A percentile compares a stretch with the other conserved stretches of the same genome.
Conservation (phyloP, 2,888 invertebrate species). For the Drosophila leonis region DNA sequence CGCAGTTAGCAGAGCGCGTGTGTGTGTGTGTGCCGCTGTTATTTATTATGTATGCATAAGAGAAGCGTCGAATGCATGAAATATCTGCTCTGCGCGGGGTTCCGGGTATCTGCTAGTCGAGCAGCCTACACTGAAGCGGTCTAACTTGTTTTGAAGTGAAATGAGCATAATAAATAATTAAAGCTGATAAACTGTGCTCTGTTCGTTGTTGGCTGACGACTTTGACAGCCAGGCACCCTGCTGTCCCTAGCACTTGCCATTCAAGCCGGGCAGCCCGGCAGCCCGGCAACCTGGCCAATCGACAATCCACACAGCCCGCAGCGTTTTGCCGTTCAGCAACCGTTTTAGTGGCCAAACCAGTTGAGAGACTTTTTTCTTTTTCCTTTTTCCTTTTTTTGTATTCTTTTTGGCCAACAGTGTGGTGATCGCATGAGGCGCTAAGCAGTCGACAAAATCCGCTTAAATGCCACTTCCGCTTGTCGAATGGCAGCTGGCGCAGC, state of each 20-base stretch:
- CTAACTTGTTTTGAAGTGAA: neutral
- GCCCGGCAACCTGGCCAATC: neutral
- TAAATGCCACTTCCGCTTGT: conserved; percentile 74
- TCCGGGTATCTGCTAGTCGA: neutral
- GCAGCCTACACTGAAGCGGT: neutral
- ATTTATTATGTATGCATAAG: no score
- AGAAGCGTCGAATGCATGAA: no score
- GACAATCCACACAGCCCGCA: conserved; percentile 26
- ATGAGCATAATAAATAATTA: conserved; percentile 9
- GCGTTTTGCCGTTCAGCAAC: conserved; percentile 13
- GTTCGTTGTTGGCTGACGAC: conserved; percentile 2
- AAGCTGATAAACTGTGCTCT: conserved; percentile 17
- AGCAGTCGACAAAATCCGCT: conserved; percentile 66
- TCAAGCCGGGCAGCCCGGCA: conserved; percentile 3
- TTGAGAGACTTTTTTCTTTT: neutral
- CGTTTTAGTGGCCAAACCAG: conserved; percentile 11
- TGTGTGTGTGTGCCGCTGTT: no score
- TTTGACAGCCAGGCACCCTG: conserved; percentile 16
- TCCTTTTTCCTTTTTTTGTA: conserved; percentile 4
- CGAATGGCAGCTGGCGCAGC: conserved; percentile 21
- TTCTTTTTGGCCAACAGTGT: neutral
- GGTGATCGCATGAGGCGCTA: conserved; percentile 46
- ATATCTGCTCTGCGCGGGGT: no score
- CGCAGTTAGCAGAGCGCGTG: neutral
- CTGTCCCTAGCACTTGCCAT: conserved; percentile 46